Conservation (phyloP, 1,140 invertebrate species). For the Aphis gossypii region DNA sequence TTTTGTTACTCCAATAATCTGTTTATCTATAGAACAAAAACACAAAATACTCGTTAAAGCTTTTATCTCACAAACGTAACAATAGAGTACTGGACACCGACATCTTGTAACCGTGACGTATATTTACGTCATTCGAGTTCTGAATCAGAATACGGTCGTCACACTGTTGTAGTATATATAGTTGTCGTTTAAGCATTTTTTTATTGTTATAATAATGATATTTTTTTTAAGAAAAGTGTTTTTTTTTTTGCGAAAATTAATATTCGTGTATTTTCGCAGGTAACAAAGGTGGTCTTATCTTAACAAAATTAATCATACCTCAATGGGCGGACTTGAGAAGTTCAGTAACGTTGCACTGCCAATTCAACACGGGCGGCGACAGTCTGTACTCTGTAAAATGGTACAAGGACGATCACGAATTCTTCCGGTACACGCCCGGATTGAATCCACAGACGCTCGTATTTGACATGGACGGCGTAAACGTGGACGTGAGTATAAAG, state of each 20-base stretch:
- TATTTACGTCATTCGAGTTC: neutral
- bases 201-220: neutral
- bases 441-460: constrained; percentile 71
- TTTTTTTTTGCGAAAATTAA: neutral
- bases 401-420: constrained; percentile 72
- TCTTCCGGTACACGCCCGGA: constrained; percentile 71
- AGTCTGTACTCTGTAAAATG: constrained; percentile 72
- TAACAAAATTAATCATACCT: constrained; percentile 61
- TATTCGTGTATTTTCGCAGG: constrained; percentile 17
- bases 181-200: neutral
- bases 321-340: constrained; percentile 60
- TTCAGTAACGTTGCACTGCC: constrained; percentile 60
- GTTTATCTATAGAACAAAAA: neutral
- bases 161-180: neutral
- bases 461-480: constrained; percentile 71
- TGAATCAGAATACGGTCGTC: too few species aligned
- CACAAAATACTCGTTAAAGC: neutral
- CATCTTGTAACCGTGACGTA: neutral
- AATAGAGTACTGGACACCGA: neutral
- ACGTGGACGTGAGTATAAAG: constrained; percentile 63
- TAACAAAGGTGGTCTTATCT: constrained; percentile 56
- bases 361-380: constrained; percentile 60
- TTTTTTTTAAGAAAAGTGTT: neutral
- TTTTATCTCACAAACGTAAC: too few species aligned
- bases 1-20: neutral